Evolutionary conservation across 1,140 invertebrate species (phyloP).

Genomic region (Heliothis subflexa): DNA sequence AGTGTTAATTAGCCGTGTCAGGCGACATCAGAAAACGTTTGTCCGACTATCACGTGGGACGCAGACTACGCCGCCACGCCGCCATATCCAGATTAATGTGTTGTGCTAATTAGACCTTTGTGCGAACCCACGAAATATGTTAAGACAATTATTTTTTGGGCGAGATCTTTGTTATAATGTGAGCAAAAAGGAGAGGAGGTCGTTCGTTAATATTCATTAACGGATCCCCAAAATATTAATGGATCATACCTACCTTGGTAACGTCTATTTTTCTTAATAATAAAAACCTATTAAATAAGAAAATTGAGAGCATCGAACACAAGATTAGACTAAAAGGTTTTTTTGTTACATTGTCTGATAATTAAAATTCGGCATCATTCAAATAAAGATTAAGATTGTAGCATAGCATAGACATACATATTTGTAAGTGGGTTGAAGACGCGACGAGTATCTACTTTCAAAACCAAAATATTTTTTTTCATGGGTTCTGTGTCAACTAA

Average conservation of each 20-base stretch:
- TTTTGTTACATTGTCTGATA: no score
- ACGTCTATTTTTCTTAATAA: background rate
- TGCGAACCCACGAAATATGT: background rate
- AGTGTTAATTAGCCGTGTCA: constrained; percentile 18
- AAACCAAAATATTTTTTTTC: background rate
- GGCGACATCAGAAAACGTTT: background rate
- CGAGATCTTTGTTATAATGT: background rate
- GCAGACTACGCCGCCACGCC: background rate
- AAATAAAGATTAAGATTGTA: background rate
- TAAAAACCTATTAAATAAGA: no score
- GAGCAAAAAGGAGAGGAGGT: no score
- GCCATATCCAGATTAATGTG: constrained; percentile 17
- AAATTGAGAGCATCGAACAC: no score
- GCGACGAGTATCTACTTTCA: background rate
- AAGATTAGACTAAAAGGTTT: no score
- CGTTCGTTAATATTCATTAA: no score
- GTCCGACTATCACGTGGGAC: constrained; percentile 6
- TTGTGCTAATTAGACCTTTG: background rate
- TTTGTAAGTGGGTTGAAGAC: background rate
- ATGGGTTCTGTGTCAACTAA: background rate
- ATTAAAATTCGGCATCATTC: no score
- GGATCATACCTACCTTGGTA: no score
- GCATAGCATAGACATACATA: background rate
- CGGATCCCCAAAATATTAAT: no score
- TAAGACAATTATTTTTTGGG: background rate